phyloP scores from a whole-genome alignment of 2,888 invertebrate species.

The Lissonota sp. region DNA sequence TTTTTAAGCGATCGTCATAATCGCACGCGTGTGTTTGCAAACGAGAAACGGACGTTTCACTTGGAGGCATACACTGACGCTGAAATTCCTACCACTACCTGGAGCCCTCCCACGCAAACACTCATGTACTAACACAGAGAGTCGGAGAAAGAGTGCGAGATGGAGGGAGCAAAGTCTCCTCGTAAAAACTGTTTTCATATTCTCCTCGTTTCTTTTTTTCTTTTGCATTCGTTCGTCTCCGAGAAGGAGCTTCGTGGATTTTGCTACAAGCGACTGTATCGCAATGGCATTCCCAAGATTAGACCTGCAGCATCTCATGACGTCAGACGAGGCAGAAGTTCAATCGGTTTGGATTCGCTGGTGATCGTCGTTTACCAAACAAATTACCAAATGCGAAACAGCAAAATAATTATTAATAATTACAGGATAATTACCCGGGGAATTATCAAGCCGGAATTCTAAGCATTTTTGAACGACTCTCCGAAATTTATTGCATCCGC shows the following conservation, averaged over 20 bases:
- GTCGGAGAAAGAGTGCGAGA: no score
- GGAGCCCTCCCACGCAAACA: slow-evolving; percentile 39
- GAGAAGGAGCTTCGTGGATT: slow-evolving; percentile 25
- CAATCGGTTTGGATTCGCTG: no score
- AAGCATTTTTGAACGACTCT: no score
- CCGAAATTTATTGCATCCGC: no score
- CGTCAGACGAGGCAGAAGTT: slow-evolving; percentile 32
- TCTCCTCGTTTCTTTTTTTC: neutral
- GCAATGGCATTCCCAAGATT: slow-evolving; percentile 51
- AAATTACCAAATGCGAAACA: no score
- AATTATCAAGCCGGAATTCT: no score
- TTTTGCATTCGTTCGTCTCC: neutral
- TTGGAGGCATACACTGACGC: slow-evolving; percentile 13
- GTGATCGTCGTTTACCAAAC: no score
- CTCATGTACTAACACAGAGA: no score
- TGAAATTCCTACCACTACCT: slow-evolving; percentile 11
- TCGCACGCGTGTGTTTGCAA: slow-evolving; percentile 44
- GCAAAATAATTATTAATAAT: no score
- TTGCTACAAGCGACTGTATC: slow-evolving; percentile 31
- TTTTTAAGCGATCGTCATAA: slow-evolving; percentile 38
- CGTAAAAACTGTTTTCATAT: neutral
- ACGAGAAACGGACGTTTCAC: slow-evolving; percentile 22
- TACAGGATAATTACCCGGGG: no score
- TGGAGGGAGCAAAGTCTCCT: neutral
- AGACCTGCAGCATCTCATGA: slow-evolving; percentile 55